Evolutionary conservation across 1,140 invertebrate species (phyloP).

Genomic region (Cherax quadricarinatus): DNA sequence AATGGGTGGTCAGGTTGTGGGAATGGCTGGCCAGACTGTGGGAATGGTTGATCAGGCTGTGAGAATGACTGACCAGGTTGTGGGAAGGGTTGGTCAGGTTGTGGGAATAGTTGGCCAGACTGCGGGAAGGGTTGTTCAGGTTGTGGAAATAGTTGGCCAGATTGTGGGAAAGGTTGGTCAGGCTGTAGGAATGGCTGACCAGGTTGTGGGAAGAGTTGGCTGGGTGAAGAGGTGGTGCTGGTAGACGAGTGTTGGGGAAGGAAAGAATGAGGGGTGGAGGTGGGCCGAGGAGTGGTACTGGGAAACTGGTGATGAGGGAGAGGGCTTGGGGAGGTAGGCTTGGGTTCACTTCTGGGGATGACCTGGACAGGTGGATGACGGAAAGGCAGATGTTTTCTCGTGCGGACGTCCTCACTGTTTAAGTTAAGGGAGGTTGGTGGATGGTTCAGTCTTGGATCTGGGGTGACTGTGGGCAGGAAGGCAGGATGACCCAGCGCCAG

Average conservation of each 20-base stretch:
- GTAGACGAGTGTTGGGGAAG: background rate
- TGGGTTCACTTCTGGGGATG: constrained; percentile 5
- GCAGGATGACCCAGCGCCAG: background rate
- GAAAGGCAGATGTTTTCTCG: background rate
- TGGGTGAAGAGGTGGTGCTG: background rate
- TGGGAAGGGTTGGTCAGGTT: background rate
- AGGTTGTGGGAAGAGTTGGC: background rate
- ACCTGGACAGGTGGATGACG: background rate
- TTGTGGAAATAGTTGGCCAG: background rate
- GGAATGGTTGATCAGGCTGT: background rate
- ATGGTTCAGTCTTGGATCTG: background rate
- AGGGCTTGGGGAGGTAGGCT: background rate
- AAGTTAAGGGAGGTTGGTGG: constrained; percentile 25
- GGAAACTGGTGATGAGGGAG: background rate
- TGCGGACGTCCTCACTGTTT: background rate
- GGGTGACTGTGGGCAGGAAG: background rate
- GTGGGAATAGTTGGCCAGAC: background rate
- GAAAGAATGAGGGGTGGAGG: background rate
- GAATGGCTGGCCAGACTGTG: background rate
- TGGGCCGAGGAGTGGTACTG: background rate
- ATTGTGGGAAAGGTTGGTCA: background rate
- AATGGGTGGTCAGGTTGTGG: background rate
- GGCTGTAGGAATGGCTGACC: constrained; percentile 11
- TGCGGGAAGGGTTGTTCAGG: constrained; percentile 18
- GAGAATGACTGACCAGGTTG: background rate